Base-by-base conservation (phyloP, 2,888 invertebrate species). In the Diaprepes abbreviatus region DNA sequence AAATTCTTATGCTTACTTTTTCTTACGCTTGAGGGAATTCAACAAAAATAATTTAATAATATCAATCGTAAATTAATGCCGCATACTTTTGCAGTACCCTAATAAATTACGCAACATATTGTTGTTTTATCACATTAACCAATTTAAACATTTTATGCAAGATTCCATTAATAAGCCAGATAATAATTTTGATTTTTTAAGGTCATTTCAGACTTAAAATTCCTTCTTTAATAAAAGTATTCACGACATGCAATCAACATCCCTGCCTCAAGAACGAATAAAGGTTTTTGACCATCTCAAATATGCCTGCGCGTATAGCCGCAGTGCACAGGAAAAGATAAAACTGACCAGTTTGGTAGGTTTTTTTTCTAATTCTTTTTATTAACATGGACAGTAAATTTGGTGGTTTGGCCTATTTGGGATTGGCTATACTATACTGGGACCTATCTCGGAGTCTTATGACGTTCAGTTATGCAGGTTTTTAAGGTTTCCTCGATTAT, bases 341-440 rank as follows among this genome's bases (percentile, higher is more conserved):
- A 38, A 50, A 9, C 31, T 10, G 43, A 67, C 66, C 66, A 59
- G 66, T 67, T 60, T 52, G 66, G 59, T 60, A 21, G 43, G 60
- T 67, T 67, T 67, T 67, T 66, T 45, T 54, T 60, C 60, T 67
- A 60, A 60, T 60, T 67, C 59, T 35, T 67, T 60, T 45, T 59
- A 48, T 66, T 59, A 60, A 66, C 43, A 63, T 62, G 28, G 68
- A 38, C 62, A 68, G 57, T 68, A 68, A 63, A 68, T 68, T 68
- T 68, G 38, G 68, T 57, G 62, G 63, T 48, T 63, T 63, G 48
- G 55, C 36, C 62, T 35, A 28, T 62, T 54, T 33, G 55, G 52
- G 67, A 67, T 67, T 60, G 67, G 67, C 54, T 33, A 66, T 19
- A 54, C 31, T 50, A 36, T 62, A 2, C 28, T 36, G 9, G n/a